Evolutionary conservation across 2,113 vertebrate genomes (phyloP).

Genomic region (Melanerpes formicivorus): DNA sequence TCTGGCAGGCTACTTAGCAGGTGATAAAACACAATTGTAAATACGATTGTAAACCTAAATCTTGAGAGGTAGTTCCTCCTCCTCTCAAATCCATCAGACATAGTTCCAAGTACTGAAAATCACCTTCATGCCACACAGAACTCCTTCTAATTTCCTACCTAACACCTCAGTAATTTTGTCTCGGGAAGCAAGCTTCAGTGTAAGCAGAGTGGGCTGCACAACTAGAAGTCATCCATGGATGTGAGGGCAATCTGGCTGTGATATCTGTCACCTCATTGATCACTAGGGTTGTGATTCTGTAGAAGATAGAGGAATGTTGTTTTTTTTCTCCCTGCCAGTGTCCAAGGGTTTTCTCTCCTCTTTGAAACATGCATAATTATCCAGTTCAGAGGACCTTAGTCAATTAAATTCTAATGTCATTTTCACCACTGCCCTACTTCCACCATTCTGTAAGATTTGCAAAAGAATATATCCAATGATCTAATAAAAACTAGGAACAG

Average conservation of each 20-base stretch:
- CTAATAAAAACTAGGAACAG: neutral
- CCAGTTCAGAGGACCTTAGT: neutral
- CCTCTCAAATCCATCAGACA: neutral
- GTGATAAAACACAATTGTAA: neutral
- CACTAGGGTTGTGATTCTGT: too few relatives aligned
- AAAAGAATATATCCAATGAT: neutral
- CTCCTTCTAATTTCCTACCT: neutral
- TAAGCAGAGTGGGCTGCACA: neutral
- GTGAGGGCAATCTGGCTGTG: too few relatives aligned
- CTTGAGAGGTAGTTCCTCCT: neutral
- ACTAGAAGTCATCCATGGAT: neutral
- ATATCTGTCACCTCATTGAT: too few relatives aligned
- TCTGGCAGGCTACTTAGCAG: neutral
- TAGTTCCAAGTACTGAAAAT: neutral
- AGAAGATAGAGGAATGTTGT: neutral
- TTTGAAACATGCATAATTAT: neutral
- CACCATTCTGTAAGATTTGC: neutral
- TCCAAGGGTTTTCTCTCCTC: neutral
- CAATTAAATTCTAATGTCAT: neutral
- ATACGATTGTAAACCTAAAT: neutral
- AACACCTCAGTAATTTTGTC: neutral
- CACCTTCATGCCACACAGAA: neutral
- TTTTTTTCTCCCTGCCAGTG: neutral
- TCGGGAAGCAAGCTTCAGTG: neutral
- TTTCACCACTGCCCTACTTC: neutral